Base-by-base conservation (phyloP, 2,888 invertebrate species). In the Nemotelus nigrinus region DNA sequence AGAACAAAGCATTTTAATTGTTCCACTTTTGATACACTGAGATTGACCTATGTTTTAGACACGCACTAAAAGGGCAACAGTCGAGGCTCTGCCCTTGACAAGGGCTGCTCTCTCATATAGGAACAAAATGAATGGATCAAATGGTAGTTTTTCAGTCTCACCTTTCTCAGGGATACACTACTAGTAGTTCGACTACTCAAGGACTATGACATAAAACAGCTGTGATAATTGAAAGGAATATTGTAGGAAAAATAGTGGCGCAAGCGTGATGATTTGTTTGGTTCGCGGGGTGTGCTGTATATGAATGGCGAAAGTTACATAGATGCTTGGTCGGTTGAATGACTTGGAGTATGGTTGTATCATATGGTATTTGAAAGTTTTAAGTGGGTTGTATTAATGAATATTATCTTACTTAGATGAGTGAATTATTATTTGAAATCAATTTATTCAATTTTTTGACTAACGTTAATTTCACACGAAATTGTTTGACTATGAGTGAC, bases 181-280 rank as follows among this genome's bases (percentile, higher is more conserved):
- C 1, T 25, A 25, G 25, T 25, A 25, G 25, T 74, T 48, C 48
- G 63, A 47, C 60, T 7, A 70, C 53, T 70, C 41, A 55, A 50
- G 68, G 44, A 55, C 57, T 64, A 71, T 79, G 79, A 79, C 79
- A 79, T 71, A 65, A 74, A 78, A 78, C 78, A 78, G 78, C 78
- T 78, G 78, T 65, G 43, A 53, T 41, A 67, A 74, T 48, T 53
- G 47, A 74, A n/a, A 57, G 58, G 77, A 63, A 43, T 7, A 63
- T 43, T 63, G 39, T 68, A 8, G 10, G 65, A 3, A 25, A 70
- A 70, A 44, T 3, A 50, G 3, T 63, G 41, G 70, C 70, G 70
- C 70, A 70, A 55, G 70, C 55, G 67, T 50, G 43, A 70, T 43
- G 25, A 8, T 65, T 7, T 47, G 50, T 53, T 70, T 70, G 7